Evolutionary conservation across 2,113 vertebrate genomes (phyloP), one percentile per base, ranked within the genome.

Genomic region (Syngnathus scovelli): DNA sequence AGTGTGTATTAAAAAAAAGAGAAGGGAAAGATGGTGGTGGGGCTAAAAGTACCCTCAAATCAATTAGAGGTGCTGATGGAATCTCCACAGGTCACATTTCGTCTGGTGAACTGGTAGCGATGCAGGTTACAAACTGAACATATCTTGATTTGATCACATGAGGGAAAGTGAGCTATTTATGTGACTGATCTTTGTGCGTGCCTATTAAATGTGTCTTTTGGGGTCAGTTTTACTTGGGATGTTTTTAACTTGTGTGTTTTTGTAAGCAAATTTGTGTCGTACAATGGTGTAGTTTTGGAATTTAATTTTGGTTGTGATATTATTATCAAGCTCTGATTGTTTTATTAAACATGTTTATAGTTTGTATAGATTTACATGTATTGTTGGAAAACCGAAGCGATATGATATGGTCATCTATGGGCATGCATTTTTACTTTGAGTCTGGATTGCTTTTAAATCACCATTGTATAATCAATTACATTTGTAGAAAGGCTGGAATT

Each of bases 21-120:
- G 56, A 33, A 33, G 52, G 63, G 67, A 68, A 70, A 71, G 37
- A 71, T 77, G 78, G 61, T 69, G 38, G n/a, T 7, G 1, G 61
- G 36, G 62, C 66, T 59, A 3, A 49, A 71, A 37, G 46, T 66
- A 44, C 64, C 41, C 62, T 54, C 56, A 72, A 59, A 74, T 67
- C n/a, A 72, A 56, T 65, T 60, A 60, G 61, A 58, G 62, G n/a
- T 46, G 21, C 63, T 65, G 63, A 52, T 51, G 52, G 63, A 23
- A 44, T 65, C 63, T 65, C 33, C 18, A 41, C 48, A 13, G 15
- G 64, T 64, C 58, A 13, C 12, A 62, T 61, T 68, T 21, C 51
- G 58, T 54, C 61, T 27, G 11, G 23, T 46, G 23, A 73, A 69
- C n/a, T 33, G 61, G 65, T 58, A 27, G 27, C 18, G 65, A 38